These are phyloP conservation scores for Trisateles emortualis DNA, from an alignment of 2,888 invertebrate genomes.

Conservation along the genomic window DNA sequence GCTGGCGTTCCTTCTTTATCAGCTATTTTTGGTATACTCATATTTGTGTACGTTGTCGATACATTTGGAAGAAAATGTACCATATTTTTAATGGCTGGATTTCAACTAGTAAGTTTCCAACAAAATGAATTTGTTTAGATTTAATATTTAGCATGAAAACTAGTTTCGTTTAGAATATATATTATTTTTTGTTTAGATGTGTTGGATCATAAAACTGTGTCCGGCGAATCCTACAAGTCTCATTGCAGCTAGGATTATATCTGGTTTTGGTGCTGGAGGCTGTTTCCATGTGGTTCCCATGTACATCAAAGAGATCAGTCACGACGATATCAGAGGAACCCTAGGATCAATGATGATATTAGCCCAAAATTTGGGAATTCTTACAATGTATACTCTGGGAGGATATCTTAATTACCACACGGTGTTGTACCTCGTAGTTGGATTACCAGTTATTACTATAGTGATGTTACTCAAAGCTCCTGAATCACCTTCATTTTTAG, in stretches of 20 bases:
- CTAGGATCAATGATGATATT: slow-evolving; percentile 56
- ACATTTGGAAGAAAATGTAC: slow-evolving; percentile 72
- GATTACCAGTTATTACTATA: slow-evolving; percentile 51
- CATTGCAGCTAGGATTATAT: slow-evolving; percentile 54
- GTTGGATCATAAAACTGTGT: slow-evolving; percentile 55
- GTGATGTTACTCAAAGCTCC: slow-evolving; percentile 61
- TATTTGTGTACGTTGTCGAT: slow-evolving; percentile 72
- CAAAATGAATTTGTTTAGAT: not conserved
- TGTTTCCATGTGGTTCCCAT: slow-evolving; percentile 63
- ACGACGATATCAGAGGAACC: slow-evolving; percentile 62
- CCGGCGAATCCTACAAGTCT: slow-evolving; percentile 48
- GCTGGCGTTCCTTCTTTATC: slow-evolving; percentile 75
- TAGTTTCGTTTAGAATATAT: not conserved
- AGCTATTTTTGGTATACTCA: slow-evolving; percentile 67
- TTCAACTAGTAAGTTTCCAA: slow-evolving; percentile 71
- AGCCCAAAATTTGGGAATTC: slow-evolving; percentile 58
- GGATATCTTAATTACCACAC: slow-evolving; percentile 62
- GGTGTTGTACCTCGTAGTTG: slow-evolving; percentile 56
- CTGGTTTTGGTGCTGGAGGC: slow-evolving; percentile 61
- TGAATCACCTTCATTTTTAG: slow-evolving; percentile 70
- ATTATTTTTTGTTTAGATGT: slow-evolving; percentile 39
- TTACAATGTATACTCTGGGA: slow-evolving; percentile 63
- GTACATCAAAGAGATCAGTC: slow-evolving; percentile 68
- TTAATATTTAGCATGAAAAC: not conserved
- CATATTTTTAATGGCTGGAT: slow-evolving; percentile 71